A percentile compares a stretch with the other conserved stretches of the same genome.
These are phyloP conservation scores for Eupithecia inturbata DNA, from an alignment of 2,888 invertebrate genomes.

Conservation along the genomic window DNA sequence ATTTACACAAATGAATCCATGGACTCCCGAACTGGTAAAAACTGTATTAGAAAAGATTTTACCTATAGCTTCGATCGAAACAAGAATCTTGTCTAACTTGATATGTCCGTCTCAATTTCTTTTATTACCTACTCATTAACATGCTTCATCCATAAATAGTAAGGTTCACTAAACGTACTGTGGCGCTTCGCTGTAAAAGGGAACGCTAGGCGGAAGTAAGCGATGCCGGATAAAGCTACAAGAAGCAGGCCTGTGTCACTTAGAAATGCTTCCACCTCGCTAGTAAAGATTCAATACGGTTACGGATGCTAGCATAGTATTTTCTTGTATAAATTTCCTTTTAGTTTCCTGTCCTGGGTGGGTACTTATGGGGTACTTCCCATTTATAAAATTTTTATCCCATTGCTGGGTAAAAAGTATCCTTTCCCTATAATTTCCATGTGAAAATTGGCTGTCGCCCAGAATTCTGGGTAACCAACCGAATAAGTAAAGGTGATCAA, in stretches of 20 bases:
- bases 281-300: not conserved
- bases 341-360: not conserved
- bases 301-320: not conserved
- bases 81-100: not conserved
- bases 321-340: not conserved
- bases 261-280: slow-evolving; percentile 4
- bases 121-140: slow-evolving; percentile 18
- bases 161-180: slow-evolving; percentile 65
- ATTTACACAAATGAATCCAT: not conserved
- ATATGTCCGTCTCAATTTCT: slow-evolving; percentile 1
- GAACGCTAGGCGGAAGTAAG: slow-evolving; percentile 72
- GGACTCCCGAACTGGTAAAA: not conserved
- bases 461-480: not conserved
- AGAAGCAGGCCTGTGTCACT: slow-evolving; percentile 36
- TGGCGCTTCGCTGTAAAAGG: slow-evolving; percentile 60
- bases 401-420: not conserved
- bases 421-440: no score
- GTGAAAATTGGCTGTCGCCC: no score
- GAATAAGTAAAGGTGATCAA: not conserved
- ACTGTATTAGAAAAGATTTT: not conserved
- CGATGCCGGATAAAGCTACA: slow-evolving; percentile 72
- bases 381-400: not conserved
- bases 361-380: no score
- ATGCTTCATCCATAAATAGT: slow-evolving; percentile 57
- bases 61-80: not conserved